These are phyloP conservation scores for Forbesichthys papilliferus DNA, from an alignment of 2,113 vertebrate species.

Conservation along the genomic window DNA sequence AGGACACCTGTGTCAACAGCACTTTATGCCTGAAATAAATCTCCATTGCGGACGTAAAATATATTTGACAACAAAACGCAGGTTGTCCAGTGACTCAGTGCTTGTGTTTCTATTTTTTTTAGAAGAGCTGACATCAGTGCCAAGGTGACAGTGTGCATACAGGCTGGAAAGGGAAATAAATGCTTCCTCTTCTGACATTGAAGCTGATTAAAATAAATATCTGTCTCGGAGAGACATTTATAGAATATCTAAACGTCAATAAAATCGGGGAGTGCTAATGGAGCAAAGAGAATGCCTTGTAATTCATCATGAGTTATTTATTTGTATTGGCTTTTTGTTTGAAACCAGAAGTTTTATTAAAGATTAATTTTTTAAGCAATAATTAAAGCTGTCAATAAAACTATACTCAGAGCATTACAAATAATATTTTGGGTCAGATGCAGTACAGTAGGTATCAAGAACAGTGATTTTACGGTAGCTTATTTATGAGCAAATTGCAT, in stretches of 20 bases:
- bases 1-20: slow-evolving; percentile 41
- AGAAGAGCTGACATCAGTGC: slow-evolving; percentile 33
- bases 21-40: slow-evolving; percentile 49
- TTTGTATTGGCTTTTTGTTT: no score
- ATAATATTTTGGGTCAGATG: no score
- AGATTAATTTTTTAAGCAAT: no score
- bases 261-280: slow-evolving; percentile 42
- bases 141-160: slow-evolving; percentile 54
- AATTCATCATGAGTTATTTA: slow-evolving; percentile 3
- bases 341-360: no score
- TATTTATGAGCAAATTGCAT: no score
- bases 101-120: slow-evolving; percentile 30
- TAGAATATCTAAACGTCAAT: slow-evolving; percentile 46
- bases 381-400: no score
- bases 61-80: slow-evolving; percentile 23
- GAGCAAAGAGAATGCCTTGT: slow-evolving; percentile 19
- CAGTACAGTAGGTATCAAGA: no score
- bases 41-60: slow-evolving; percentile 27
- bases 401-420: no score
- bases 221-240: slow-evolving; percentile 41
- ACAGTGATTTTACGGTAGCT: no score
- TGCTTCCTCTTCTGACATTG: slow-evolving; percentile 41
- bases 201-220: slow-evolving; percentile 58
- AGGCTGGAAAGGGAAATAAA: slow-evolving; percentile 50
- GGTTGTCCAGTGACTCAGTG: slow-evolving; percentile 21